phyloP scores from a whole-genome alignment of 2,113 vertebrate species.

The Corythornis vintsioides region DNA sequence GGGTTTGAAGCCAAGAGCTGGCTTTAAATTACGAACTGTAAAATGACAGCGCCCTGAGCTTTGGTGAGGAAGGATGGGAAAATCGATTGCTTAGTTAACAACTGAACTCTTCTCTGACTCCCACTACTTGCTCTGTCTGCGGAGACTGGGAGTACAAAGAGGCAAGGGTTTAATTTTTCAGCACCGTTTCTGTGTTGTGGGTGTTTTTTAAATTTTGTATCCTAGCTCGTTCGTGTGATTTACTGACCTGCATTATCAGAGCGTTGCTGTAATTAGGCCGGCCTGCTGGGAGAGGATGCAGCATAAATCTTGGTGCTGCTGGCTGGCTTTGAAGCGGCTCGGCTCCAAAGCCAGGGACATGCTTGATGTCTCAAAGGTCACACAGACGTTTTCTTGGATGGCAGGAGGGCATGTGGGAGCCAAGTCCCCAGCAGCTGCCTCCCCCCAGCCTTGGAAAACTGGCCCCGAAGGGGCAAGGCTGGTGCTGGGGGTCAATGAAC shows the following conservation, averaged over 20 bases:
- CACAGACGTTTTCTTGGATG: background rate
- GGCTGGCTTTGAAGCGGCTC: background rate
- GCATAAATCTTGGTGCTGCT: background rate
- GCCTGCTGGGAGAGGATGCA: background rate
- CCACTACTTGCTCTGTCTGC: background rate
- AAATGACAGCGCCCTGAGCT: slow-evolving; percentile 7
- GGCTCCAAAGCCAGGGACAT: background rate
- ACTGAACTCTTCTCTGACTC: background rate
- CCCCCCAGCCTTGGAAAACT: background rate
- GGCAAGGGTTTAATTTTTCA: background rate
- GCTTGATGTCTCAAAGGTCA: background rate
- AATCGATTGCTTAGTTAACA: background rate
- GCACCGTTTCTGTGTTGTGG: background rate
- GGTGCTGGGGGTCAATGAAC: background rate
- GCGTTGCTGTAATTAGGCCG: background rate
- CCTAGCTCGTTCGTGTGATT: background rate
- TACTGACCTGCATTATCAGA: background rate
- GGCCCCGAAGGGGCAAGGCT: background rate
- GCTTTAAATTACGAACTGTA: background rate
- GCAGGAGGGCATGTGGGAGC: background rate
- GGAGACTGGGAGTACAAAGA: background rate
- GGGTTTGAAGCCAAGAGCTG: background rate
- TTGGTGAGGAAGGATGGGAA: background rate
- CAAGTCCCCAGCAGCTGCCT: fast-evolving
- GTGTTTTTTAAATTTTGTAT: background rate